These are phyloP conservation scores for Propithecus perrieri DNA, from an alignment of 2,797 vertebrate species.

Conservation along the genomic window DNA sequence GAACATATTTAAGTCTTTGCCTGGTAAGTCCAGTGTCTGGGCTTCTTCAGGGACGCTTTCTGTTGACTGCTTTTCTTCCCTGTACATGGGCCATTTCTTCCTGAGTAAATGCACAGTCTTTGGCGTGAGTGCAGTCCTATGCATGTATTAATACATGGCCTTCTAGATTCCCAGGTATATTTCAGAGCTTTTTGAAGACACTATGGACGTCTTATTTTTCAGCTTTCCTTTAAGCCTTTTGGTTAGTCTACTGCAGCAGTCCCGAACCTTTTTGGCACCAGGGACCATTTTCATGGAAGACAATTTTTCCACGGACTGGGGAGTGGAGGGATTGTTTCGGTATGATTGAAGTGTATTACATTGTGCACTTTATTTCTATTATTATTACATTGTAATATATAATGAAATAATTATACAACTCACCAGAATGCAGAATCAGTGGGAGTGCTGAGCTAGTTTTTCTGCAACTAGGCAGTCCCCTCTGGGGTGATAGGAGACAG, in stretches of 20 bases:
- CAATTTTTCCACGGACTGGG: too few species aligned
- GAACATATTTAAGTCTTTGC: not conserved
- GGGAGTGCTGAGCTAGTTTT: too few species aligned
- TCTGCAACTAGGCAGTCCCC: too few species aligned
- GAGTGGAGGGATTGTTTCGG: too few species aligned
- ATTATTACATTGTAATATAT: too few species aligned
- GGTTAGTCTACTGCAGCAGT: not conserved
- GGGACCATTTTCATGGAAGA: too few species aligned
- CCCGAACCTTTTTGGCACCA: too few species aligned
- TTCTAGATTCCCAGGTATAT: not conserved
- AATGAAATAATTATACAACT: too few species aligned
- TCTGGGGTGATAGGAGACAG: too few species aligned
- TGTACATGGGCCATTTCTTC: not conserved
- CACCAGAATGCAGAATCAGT: too few species aligned
- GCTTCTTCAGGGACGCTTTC: not conserved
- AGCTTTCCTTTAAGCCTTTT: not conserved
- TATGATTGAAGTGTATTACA: too few species aligned
- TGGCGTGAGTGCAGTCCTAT: not conserved
- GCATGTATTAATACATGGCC: not conserved
- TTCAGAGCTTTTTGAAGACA: not conserved
- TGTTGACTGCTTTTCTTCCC: not conserved
- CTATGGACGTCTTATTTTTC: not conserved
- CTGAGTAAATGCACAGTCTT: not conserved
- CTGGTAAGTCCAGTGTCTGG: not conserved
- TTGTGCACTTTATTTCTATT: too few species aligned